phyloP scores from a whole-genome alignment of 2,113 vertebrate species.

The Lampris megalopsis region DNA sequence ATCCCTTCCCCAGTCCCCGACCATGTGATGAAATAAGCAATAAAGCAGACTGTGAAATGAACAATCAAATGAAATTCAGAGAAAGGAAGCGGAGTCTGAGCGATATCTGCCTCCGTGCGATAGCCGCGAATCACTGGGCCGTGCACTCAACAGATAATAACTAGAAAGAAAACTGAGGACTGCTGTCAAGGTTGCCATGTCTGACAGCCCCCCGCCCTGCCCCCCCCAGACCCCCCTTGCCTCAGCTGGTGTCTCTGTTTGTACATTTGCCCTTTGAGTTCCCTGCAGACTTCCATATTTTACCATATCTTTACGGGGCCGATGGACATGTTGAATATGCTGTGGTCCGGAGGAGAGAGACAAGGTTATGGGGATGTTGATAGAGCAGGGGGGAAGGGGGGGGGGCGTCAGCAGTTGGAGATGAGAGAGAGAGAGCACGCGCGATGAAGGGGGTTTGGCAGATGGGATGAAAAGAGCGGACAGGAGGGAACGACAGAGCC shows the following conservation, averaged over 20 bases:
- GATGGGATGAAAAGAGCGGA: not conserved
- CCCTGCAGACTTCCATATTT: constrained; percentile 75
- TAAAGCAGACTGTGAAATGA: constrained; percentile 43
- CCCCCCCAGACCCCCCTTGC: constrained; percentile 36
- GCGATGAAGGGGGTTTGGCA: not conserved
- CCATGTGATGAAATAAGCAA: constrained; percentile 25
- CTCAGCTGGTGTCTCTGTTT: constrained; percentile 51
- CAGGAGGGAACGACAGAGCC: no score
- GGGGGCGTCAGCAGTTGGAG: not conserved
- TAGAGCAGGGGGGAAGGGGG: not conserved
- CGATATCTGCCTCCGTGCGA: constrained; percentile 21
- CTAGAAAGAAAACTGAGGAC: constrained; percentile 45
- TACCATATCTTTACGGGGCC: constrained; percentile 67
- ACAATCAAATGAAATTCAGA: constrained; percentile 55
- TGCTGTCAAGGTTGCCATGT: constrained; percentile 43
- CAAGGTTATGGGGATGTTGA: not conserved
- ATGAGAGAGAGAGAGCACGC: not conserved
- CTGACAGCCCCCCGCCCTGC: constrained; percentile 20
- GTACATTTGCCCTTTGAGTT: constrained; percentile 61
- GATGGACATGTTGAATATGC: constrained; percentile 57
- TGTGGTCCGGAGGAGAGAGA: constrained; percentile 17
- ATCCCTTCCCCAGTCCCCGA: not conserved
- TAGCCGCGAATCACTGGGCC: constrained; percentile 36
- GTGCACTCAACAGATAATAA: constrained; percentile 14
- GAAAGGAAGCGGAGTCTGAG: constrained; percentile 15